Base-by-base conservation (phyloP, 1,140 invertebrate genomes). In the Neotoxoptera formosana region DNA sequence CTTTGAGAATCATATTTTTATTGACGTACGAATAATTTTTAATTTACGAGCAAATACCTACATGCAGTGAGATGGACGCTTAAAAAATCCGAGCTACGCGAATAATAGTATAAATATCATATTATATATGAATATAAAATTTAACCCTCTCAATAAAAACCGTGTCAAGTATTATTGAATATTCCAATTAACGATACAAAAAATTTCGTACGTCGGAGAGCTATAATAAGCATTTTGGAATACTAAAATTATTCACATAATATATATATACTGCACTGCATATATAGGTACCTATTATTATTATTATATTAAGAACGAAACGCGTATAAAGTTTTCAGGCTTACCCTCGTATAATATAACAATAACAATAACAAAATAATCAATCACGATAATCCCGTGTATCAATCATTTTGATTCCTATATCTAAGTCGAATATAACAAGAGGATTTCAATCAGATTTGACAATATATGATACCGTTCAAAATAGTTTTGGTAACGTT, bases 331-430 rank as follows among this genome's bases (percentile, higher is more conserved):
- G 17, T 17, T 76, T 76, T 11, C 30, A 83, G 25, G 11, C 30
- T 30, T 25, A 86, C 41, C 47, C 23, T 86, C 11, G 25, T 47
- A 47, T 86, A 45, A 76, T 48, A 88, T 88, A 86, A 30, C 86
- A 87, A 87, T n/a, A 87, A 48, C 45, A 47, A 48, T n/a, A n/a
- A n/a, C n/a, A n/a, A n/a, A 11, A 88, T 48, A 53, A 90, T 90
- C 89, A 90, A 90, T 90, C 89, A 90, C 36, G 36, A 90, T 90
- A 67, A 67, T 89, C 51, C 2, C 34, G 3, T 47, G 20, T 67
- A 90, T 90, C 89, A 90, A 90, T 90, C 89, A 90, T 90, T 90
- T 90, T 67, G 8, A 90, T 45, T 21, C 60, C 2, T 67, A n/a
- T 45, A 17, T 90, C 14, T n/a, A 90, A 41, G 30, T 83, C 20